These are phyloP conservation scores for Lysiphlebus fabarum DNA, from an alignment of 1,140 invertebrate species.

Conservation along the genomic window DNA sequence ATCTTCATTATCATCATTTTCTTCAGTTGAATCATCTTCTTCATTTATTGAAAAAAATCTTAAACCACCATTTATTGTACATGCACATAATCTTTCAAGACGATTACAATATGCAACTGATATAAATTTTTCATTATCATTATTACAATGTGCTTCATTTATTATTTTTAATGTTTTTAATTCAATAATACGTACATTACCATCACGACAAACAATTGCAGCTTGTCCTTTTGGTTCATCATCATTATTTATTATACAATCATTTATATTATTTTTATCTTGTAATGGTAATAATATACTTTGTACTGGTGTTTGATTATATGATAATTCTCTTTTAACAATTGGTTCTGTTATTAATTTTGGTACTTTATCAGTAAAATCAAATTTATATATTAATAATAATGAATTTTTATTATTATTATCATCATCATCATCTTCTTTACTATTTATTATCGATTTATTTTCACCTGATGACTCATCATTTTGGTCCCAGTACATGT, in stretches of 20 bases:
- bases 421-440: conserved; percentile 38
- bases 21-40: conserved; percentile 65
- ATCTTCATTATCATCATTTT: conserved; percentile 67
- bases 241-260: conserved; percentile 19
- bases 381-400: conserved; percentile 60
- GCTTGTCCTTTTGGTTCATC: conserved; percentile 47
- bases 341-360: conserved; percentile 63
- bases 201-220: conserved; percentile 66
- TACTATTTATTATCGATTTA: conserved; percentile 41
- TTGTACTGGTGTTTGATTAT: conserved; percentile 65
- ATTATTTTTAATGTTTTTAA: conserved; percentile 63
- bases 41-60: conserved; percentile 78
- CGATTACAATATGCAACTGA: conserved; percentile 75
- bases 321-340: conserved; percentile 61
- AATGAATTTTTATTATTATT: conserved; percentile 41
- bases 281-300: conserved; percentile 64
- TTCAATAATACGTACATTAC: conserved; percentile 66
- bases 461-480: conserved; percentile 35
- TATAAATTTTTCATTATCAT: conserved; percentile 68
- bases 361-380: conserved; percentile 57
- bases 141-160: conserved; percentile 56
- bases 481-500: conserved; percentile 53
- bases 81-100: conserved; percentile 79
- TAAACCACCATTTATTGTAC: conserved; percentile 73
- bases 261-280: conserved; percentile 40